These are phyloP conservation scores for Aricia artaxerxes DNA, from an alignment of 2,888 invertebrate genomes.

Conservation along the genomic window DNA sequence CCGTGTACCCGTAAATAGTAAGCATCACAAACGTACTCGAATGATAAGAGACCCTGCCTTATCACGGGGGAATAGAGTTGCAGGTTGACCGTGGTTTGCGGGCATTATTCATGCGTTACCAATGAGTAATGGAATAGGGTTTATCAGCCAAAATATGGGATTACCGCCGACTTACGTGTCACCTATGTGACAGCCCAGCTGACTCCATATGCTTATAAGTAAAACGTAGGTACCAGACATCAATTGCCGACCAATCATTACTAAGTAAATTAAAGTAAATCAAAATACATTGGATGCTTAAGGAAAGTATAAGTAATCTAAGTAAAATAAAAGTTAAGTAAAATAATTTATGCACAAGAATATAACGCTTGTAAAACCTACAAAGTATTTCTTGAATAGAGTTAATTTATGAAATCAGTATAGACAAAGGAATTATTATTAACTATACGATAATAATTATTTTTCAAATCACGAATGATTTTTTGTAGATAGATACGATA, in stretches of 20 bases:
- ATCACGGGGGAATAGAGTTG: background rate
- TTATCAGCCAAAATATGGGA: slow-evolving; percentile 55
- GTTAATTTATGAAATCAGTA: no score
- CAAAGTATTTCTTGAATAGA: background rate
- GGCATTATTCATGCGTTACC: slow-evolving; percentile 50
- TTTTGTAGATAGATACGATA: no score
- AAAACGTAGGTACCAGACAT: no score
- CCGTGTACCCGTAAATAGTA: slow-evolving; percentile 48
- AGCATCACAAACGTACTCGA: slow-evolving; percentile 33
- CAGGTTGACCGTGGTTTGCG: slow-evolving; percentile 21
- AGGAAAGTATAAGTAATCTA: background rate
- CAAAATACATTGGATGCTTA: no score
- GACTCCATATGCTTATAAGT: background rate
- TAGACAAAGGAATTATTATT: no score
- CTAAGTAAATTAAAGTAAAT: no score
- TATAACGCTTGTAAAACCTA: background rate
- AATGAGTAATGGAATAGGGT: slow-evolving; percentile 55
- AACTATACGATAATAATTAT: no score
- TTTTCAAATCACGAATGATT: no score
- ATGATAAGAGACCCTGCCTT: slow-evolving; percentile 13
- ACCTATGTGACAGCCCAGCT: background rate
- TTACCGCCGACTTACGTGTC: slow-evolving; percentile 46
- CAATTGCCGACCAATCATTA: no score
- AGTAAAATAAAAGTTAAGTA: no score
- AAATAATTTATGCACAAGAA: no score